These are phyloP conservation scores for Pipistrellus pygmaeus DNA, from an alignment of 2,797 vertebrate species.

Conservation along the genomic window DNA sequence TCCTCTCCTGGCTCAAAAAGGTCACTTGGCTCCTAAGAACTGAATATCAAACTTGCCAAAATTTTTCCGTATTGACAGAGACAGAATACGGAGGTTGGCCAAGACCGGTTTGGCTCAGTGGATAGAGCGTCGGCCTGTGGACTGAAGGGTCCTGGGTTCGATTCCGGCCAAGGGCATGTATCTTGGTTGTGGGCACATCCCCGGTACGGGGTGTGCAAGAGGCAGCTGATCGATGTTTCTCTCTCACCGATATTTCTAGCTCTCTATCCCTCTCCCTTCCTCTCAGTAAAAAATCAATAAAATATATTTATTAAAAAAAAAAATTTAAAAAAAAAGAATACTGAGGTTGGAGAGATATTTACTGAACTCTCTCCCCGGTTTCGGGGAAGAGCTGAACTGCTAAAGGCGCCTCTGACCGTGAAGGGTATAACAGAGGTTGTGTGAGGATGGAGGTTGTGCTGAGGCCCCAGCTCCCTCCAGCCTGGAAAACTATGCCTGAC, in stretches of 20 bases:
- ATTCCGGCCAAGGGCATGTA: too few relatives aligned
- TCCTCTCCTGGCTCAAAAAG: background rate
- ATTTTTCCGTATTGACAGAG: background rate
- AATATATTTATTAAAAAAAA: too few relatives aligned
- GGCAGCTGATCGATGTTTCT: too few relatives aligned
- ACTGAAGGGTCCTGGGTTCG: too few relatives aligned
- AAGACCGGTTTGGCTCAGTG: too few relatives aligned
- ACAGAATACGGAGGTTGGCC: background rate
- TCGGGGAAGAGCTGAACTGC: background rate
- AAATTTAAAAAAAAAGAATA: background rate
- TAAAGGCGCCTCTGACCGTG: background rate
- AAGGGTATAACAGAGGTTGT: rapidly evolving
- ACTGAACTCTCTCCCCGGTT: background rate
- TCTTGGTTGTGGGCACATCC: too few relatives aligned
- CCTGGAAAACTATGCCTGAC: background rate
- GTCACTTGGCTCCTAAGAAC: slow-evolving; percentile 39
- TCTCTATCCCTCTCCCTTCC: too few relatives aligned
- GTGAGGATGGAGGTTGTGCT: rapidly evolving
- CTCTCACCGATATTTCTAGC: too few relatives aligned
- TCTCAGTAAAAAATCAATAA: too few relatives aligned
- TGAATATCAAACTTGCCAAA: slow-evolving; percentile 1
- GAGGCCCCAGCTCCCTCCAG: background rate
- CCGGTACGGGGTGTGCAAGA: too few relatives aligned
- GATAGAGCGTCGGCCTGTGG: too few relatives aligned
- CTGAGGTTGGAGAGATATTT: background rate